Conservation (phyloP, 2,888 invertebrate genomes). For the Clitarchus hookeri region DNA sequence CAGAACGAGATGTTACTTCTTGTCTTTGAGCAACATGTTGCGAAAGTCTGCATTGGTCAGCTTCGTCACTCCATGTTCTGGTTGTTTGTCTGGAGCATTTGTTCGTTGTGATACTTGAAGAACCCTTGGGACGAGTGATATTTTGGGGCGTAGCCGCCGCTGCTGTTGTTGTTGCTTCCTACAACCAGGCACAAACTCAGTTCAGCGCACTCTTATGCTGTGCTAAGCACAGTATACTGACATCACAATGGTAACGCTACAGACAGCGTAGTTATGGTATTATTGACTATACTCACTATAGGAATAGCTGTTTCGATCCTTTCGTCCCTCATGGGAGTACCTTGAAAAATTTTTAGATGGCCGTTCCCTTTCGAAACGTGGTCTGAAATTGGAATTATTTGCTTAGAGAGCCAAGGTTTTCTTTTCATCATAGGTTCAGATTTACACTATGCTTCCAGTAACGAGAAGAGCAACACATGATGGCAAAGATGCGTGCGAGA, state of each 20-base stretch:
- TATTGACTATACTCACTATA: conserved; percentile 6
- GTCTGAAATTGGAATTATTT: conserved; percentile 14
- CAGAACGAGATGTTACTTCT: neutral
- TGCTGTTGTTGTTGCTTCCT: neutral
- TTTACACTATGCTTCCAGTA: neutral
- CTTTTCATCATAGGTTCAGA: neutral
- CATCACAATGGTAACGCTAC: neutral
- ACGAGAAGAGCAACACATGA: neutral
- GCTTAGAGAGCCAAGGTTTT: neutral
- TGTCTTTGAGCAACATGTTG: neutral
- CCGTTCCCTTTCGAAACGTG: neutral
- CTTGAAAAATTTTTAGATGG: neutral
- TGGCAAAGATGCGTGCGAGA: neutral
- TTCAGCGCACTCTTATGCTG: neutral
- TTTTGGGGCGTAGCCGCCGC: neutral
- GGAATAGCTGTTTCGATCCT: neutral
- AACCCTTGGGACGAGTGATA: conserved; percentile 2
- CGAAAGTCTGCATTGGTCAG: neutral
- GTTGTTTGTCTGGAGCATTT: conserved; percentile 8
- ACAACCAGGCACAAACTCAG: neutral
- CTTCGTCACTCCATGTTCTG: neutral
- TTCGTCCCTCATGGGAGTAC: neutral
- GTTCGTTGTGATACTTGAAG: conserved; percentile 8
- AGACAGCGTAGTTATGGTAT: conserved; percentile 1
- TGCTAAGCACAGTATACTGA: neutral